Evolutionary conservation across 2,888 invertebrate species (phyloP).

Genomic region (Melanotus villosus): DNA sequence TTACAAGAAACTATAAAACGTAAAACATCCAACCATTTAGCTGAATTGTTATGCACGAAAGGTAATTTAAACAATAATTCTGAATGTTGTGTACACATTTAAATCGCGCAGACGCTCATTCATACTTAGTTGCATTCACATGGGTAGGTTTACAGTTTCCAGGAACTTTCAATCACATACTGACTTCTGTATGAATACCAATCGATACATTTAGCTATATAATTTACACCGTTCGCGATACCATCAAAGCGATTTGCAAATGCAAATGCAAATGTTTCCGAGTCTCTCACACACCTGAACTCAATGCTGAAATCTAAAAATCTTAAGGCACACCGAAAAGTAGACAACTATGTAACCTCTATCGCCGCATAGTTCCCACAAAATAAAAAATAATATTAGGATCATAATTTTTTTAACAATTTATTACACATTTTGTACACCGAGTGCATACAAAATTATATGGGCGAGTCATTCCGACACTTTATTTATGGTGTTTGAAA

Average conservation of each 20-base stretch:
- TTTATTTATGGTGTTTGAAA: conserved; percentile 20
- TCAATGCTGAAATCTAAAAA: too few relatives aligned
- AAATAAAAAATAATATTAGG: conserved; percentile 5
- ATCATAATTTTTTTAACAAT: conserved; percentile 25
- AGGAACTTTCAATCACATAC: conserved; percentile 48
- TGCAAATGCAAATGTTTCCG: conserved; percentile 9
- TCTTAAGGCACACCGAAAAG: too few relatives aligned
- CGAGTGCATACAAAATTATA: conserved; percentile 17
- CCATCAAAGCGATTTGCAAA: conserved; percentile 27
- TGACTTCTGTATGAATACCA: conserved; percentile 51
- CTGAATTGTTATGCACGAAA: conserved; percentile 50
- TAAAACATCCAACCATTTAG: conserved; percentile 37
- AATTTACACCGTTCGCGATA: conserved; percentile 32
- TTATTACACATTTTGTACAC: conserved; percentile 15
- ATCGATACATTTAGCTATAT: conserved; percentile 35
- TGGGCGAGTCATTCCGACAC: conserved; percentile 15
- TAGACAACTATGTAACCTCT: neutral
- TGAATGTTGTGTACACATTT: conserved; percentile 47
- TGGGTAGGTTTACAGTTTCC: conserved; percentile 47
- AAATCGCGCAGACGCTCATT: conserved; percentile 45
- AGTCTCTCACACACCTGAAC: conserved; percentile 5
- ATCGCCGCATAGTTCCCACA: conserved; percentile 7
- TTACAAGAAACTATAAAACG: conserved; percentile 52
- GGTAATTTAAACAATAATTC: conserved; percentile 54
- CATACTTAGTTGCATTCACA: conserved; percentile 50